A percentile compares a stretch with the other conserved stretches of the same genome.
Evolutionary conservation across 2,113 vertebrate genomes (phyloP).

Genomic region (Microtus pennsylvanicus): DNA sequence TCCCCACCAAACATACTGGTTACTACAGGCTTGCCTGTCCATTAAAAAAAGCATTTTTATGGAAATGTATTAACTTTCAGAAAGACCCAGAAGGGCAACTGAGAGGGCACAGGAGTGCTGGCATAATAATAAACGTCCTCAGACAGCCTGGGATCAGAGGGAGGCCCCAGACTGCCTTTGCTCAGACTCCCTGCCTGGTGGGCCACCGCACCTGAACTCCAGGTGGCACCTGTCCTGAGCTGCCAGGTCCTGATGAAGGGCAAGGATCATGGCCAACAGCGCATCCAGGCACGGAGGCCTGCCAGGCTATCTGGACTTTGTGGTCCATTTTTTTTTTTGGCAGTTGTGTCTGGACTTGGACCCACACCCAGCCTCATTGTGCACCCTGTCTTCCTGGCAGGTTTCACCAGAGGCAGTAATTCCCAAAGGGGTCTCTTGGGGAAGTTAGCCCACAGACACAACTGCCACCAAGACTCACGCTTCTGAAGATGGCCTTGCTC

Average conservation of each 20-base stretch:
- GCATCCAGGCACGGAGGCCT: fast-evolving
- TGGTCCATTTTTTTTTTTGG: neutral
- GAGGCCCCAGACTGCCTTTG: neutral
- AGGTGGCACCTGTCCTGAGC: neutral
- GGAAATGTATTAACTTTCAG: neutral
- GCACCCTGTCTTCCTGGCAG: neutral
- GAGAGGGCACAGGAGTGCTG: fast-evolving
- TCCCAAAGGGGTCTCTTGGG: neutral
- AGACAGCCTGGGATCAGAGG: neutral
- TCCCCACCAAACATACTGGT: neutral
- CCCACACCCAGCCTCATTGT: neutral
- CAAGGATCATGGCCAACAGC: neutral
- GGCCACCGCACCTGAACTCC: neutral
- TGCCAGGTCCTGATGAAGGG: neutral
- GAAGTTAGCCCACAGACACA: neutral
- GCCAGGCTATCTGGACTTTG: neutral
- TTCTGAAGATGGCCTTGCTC: neutral
- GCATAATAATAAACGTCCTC: neutral
- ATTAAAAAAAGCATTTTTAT: constrained; percentile 17
- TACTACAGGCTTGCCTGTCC: too few relatives aligned
- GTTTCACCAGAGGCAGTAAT: neutral
- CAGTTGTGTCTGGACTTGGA: neutral
- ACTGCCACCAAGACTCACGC: neutral
- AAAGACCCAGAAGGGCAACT: neutral
- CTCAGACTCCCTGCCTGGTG: too few relatives aligned